Conservation (phyloP, 2,113 vertebrate species). For the Climacteris rufus region DNA sequence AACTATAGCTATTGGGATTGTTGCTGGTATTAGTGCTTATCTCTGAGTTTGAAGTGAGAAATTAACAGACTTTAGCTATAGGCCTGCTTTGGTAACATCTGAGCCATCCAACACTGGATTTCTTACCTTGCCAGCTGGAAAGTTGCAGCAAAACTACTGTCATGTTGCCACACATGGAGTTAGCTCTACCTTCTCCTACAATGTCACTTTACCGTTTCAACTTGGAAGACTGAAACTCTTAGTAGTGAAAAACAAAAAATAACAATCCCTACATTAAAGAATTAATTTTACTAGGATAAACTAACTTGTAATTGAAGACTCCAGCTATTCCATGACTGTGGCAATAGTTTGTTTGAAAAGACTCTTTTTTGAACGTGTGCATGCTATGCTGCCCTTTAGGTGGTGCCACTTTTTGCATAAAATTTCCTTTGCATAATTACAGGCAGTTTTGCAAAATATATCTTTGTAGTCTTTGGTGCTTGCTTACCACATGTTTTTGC, state of each 20-base stretch:
- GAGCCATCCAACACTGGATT: neutral
- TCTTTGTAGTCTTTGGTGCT: neutral
- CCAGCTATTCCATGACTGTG: neutral
- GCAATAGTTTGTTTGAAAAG: neutral
- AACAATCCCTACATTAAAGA: neutral
- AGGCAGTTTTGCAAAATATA: neutral
- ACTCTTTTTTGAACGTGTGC: neutral
- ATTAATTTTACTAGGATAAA: neutral
- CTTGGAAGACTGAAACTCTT: neutral
- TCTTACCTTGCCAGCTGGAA: neutral
- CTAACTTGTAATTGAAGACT: neutral
- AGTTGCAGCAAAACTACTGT: neutral
- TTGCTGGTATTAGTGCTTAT: neutral
- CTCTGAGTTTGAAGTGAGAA: neutral
- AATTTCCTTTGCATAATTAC: conserved; percentile 46
- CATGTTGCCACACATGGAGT: neutral
- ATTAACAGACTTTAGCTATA: neutral
- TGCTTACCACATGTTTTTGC: neutral
- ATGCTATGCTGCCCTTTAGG: neutral
- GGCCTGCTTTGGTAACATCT: neutral
- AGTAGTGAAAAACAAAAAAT: neutral
- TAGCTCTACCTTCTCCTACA: neutral
- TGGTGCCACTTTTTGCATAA: neutral
- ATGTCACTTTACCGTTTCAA: neutral
- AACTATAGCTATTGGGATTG: accelerated